Evolutionary conservation across 1,140 invertebrate species (phyloP).

Genomic region (Eurytemora carolleeae): DNA sequence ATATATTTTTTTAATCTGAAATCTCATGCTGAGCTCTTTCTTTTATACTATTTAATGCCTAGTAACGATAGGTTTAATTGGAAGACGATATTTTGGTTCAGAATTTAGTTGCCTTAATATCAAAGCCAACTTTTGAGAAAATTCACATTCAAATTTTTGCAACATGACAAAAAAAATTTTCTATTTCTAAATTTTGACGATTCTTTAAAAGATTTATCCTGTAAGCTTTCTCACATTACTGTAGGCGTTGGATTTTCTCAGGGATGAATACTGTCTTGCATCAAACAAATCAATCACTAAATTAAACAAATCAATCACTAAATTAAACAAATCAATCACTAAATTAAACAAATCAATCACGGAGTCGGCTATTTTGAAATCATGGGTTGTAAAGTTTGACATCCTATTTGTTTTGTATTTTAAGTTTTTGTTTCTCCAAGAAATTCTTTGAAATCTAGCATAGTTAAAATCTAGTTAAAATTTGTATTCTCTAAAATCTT

Average conservation of each 20-base stretch:
- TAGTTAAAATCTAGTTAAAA: too few species aligned
- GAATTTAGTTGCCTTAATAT: not conserved
- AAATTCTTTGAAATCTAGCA: too few species aligned
- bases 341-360: slow-evolving; percentile 1
- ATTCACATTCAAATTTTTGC: not conserved
- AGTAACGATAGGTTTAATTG: too few species aligned
- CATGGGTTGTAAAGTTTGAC: not conserved
- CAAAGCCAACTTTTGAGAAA: not conserved
- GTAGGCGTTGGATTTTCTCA: slow-evolving; percentile 2
- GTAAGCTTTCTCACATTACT: slow-evolving; percentile 3
- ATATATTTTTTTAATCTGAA: too few species aligned
- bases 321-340: slow-evolving; percentile 1
- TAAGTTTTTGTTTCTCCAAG: too few species aligned
- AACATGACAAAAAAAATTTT: not conserved
- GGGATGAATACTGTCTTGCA: slow-evolving; percentile 4
- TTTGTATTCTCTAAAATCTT: too few species aligned
- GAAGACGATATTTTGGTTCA: not conserved
- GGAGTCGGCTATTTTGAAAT: not conserved
- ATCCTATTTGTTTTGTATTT: not conserved
- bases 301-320: slow-evolving; percentile 13
- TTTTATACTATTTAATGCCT: too few species aligned
- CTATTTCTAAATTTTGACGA: not conserved
- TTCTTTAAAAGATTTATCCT: not conserved
- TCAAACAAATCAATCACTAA: slow-evolving; percentile 12
- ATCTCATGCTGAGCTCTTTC: too few species aligned